Conservation (phyloP, 2,888 invertebrate genomes). For the Sphaerophoria taeniata region DNA sequence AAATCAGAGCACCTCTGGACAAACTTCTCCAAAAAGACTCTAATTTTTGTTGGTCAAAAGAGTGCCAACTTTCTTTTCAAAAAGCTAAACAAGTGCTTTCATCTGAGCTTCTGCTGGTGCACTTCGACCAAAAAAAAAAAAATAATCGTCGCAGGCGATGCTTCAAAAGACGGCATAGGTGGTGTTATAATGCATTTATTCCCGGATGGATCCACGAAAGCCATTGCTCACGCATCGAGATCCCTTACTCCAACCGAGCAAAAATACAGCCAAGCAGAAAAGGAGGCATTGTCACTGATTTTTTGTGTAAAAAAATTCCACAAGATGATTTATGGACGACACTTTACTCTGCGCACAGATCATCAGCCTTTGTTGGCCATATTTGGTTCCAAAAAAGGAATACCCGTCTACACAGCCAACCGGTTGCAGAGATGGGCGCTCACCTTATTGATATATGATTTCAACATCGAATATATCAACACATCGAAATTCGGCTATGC, state of each 20-base stretch:
- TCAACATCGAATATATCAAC: constrained; percentile 57
- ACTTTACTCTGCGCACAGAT: constrained; percentile 76
- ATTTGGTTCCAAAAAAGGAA: constrained; percentile 76
- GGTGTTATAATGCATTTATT: constrained; percentile 45
- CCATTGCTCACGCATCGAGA: constrained; percentile 24
- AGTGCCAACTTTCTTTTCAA: constrained; percentile 16
- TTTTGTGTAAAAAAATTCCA: constrained; percentile 17
- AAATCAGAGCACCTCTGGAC: constrained; percentile 15
- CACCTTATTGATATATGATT: constrained; percentile 52
- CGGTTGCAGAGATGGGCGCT: constrained; percentile 77
- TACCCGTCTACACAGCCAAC: constrained; percentile 70
- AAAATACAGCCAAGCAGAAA: constrained; percentile 58
- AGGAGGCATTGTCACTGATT: constrained; percentile 10
- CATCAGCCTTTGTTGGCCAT: constrained; percentile 79
- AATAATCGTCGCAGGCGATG: constrained; percentile 47
- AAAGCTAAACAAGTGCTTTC: constrained; percentile 18
- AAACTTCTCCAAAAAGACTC: constrained; percentile 9
- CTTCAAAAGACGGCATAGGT: constrained; percentile 42
- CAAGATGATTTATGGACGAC: constrained; percentile 6
- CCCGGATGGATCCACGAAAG: constrained; percentile 15
- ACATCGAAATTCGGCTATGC: constrained; percentile 58
- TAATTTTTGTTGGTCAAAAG: constrained; percentile 33
- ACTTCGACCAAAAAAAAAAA: constrained; percentile 37
- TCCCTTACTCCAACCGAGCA: constrained; percentile 29
- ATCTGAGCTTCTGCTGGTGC: constrained; percentile 31